phyloP scores from a whole-genome alignment of 2,888 invertebrate genomes.

The Serrognathus titanus region DNA sequence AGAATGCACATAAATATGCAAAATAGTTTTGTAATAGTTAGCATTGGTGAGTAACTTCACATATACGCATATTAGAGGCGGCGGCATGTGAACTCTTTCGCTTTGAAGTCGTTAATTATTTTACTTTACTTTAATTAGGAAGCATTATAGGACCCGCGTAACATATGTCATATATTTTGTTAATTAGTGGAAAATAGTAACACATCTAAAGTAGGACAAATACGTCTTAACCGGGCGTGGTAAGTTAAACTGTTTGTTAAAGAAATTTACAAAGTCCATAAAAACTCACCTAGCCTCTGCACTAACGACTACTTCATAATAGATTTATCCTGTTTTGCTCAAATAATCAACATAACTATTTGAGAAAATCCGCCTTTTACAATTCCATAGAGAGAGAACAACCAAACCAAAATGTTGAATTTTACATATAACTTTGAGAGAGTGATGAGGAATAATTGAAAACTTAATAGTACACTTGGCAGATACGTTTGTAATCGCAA shows the following conservation, averaged over 20 bases:
- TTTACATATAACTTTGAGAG: too few species aligned
- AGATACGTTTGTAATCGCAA: too few species aligned
- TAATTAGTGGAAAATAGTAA: slow-evolving; percentile 5
- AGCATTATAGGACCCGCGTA: not conserved
- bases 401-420: too few species aligned
- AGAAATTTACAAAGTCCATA: not conserved
- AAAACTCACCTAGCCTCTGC: too few species aligned
- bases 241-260: slow-evolving; percentile 4
- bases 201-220: slow-evolving; percentile 5
- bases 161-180: slow-evolving; percentile 7
- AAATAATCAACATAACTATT: too few species aligned
- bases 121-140: slow-evolving; percentile 19
- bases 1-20: slow-evolving; percentile 3
- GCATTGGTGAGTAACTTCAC: not conserved
- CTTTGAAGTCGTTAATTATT: slow-evolving; percentile 21
- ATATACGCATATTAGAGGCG: not conserved
- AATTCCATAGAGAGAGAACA: too few species aligned
- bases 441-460: too few species aligned
- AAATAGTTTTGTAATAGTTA: slow-evolving; percentile 10
- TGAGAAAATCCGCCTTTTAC: too few species aligned
- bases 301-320: too few species aligned
- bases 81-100: slow-evolving; percentile 7
- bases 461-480: too few species aligned
- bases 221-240: slow-evolving; percentile 1
- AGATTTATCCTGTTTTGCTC: too few species aligned